Evolutionary conservation across 1,140 invertebrate genomes (phyloP).

Genomic region (Drosophila arizonae): DNA sequence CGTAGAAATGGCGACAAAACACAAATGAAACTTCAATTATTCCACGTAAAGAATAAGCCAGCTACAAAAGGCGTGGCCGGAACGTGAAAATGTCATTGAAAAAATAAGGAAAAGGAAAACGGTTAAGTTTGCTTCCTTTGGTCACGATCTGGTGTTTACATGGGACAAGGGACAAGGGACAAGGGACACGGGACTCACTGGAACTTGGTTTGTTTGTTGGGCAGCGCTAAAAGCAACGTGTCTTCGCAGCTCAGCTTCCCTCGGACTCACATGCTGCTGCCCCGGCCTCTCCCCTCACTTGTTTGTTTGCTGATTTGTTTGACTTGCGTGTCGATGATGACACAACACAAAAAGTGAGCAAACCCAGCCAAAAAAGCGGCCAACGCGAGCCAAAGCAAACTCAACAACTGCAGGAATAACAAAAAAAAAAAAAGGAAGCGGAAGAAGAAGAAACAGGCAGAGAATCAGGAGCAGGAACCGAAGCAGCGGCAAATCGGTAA

Average conservation of each 20-base stretch:
- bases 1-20: constrained; percentile 46
- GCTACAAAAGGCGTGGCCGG: constrained; percentile 32
- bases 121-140: constrained; percentile 28
- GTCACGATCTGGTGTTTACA: constrained; percentile 77
- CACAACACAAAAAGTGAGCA: constrained; percentile 65
- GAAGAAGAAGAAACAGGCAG: neutral
- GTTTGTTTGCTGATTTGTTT: constrained; percentile 82
- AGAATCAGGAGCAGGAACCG: constrained; percentile 16
- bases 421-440: too few species aligned
- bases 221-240: constrained; percentile 41
- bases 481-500: constrained; percentile 51
- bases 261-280: neutral
- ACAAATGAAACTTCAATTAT: constrained; percentile 81
- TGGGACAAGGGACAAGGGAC: constrained; percentile 17
- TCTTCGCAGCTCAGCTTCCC: constrained; percentile 32
- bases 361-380: constrained; percentile 13
- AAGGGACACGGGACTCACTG: neutral
- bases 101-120: constrained; percentile 8
- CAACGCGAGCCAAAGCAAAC: constrained; percentile 16
- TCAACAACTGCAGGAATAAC: constrained; percentile 17
- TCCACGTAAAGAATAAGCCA: constrained; percentile 78
- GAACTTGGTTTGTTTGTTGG: constrained; percentile 44
- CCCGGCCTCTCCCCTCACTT: constrained; percentile 32
- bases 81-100: neutral
- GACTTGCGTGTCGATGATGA: constrained; percentile 82